These are phyloP conservation scores for Montifringilla adamsi DNA, from an alignment of 2,113 vertebrate genomes.

Conservation along the genomic window DNA sequence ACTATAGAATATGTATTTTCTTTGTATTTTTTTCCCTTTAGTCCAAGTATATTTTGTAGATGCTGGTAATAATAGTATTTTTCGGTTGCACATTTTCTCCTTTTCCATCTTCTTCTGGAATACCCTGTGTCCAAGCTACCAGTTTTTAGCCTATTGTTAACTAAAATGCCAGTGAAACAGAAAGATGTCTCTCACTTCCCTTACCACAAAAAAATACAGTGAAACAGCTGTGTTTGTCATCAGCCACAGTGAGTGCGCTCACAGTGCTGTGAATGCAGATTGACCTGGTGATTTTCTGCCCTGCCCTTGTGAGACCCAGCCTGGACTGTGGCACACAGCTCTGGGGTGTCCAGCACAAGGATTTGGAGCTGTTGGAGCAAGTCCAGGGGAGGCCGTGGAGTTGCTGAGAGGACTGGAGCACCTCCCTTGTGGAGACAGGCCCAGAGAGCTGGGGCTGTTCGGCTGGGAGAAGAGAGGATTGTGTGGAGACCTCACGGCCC, in stretches of 20 bases:
- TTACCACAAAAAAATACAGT: not conserved
- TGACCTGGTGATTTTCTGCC: not conserved
- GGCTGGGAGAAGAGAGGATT: not conserved
- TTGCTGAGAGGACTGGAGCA: not conserved
- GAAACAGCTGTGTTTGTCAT: not conserved
- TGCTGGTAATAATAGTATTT: not conserved
- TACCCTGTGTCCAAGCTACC: not conserved
- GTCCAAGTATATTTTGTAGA: not conserved
- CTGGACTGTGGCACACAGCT: not conserved
- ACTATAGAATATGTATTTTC: not conserved
- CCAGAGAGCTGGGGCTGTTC: not conserved
- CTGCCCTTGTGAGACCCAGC: not conserved
- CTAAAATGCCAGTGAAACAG: not conserved
- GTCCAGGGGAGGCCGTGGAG: not conserved
- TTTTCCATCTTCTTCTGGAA: not conserved
- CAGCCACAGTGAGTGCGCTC: not conserved
- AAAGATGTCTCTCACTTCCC: not conserved
- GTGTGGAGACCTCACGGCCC: not conserved
- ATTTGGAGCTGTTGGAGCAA: not conserved
- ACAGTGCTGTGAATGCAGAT: not conserved
- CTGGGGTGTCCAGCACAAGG: fast-evolving
- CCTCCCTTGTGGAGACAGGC: not conserved
- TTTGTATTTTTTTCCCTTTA: not conserved
- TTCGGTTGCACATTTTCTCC: not conserved
- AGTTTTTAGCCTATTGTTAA: not conserved